Evolutionary conservation across 2,888 invertebrate species (phyloP).

Genomic region (Temnothorax unifasciatus): DNA sequence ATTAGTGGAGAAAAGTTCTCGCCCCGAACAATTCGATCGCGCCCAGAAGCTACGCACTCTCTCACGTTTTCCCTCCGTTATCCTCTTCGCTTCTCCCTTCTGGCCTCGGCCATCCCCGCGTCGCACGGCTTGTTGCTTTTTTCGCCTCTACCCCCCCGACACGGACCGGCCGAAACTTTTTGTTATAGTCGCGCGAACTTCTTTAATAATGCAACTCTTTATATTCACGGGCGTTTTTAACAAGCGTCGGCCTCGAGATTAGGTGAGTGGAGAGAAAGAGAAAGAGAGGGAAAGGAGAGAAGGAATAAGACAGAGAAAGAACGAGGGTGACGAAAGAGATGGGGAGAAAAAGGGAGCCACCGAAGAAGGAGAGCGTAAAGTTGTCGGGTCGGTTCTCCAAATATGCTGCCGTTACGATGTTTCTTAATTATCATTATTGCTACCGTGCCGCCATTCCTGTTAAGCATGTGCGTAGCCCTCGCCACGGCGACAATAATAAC

Average conservation of each 20-base stretch:
- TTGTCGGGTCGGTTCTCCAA: conserved; percentile 73
- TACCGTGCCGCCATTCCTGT: conserved; percentile 81
- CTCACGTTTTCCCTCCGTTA: conserved; percentile 63
- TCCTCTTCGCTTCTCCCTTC: conserved; percentile 58
- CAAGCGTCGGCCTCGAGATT: conserved; percentile 84
- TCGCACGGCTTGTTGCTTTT: conserved; percentile 76
- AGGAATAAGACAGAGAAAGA: conserved; percentile 54
- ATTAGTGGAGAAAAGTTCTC: conserved; percentile 57
- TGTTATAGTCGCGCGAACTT: conserved; percentile 85
- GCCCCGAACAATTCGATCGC: conserved; percentile 62
- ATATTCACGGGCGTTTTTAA: conserved; percentile 86
- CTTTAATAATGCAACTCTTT: conserved; percentile 87
- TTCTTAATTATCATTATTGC: conserved; percentile 86
- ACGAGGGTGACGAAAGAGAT: conserved; percentile 44
- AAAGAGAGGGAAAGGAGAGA: conserved; percentile 53
- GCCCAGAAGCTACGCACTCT: conserved; percentile 56
- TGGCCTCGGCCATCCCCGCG: conserved; percentile 45
- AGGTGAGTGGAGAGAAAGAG: conserved; percentile 77
- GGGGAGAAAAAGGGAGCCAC: conserved; percentile 39
- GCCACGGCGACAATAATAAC: conserved; percentile 82
- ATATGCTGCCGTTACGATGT: conserved; percentile 84
- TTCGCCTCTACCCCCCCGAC: conserved; percentile 75
- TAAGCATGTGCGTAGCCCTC: conserved; percentile 80
- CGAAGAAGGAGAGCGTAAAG: conserved; percentile 61
- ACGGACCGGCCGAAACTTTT: conserved; percentile 80